Percentiles rank a stretch among this genome's conserved stretches.
phyloP scores from a whole-genome alignment of 2,888 invertebrate genomes.

The Penaeus monodon region DNA sequence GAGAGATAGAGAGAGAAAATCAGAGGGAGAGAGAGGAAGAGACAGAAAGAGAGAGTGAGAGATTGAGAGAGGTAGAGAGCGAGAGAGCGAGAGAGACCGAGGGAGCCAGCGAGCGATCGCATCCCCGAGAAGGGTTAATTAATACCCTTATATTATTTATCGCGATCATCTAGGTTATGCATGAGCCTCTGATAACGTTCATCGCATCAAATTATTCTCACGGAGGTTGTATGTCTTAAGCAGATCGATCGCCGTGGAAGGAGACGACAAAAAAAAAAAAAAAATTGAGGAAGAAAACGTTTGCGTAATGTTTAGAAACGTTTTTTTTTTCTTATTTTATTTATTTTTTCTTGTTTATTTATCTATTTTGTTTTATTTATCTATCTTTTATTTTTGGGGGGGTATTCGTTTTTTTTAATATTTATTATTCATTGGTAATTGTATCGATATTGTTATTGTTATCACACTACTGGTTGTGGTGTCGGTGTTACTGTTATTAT shows the following conservation, averaged over 20 bases:
- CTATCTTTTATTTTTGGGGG: not conserved
- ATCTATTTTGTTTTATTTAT: not conserved
- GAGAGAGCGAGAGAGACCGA: not conserved
- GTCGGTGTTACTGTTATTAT: not conserved
- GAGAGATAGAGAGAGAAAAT: too few relatives aligned
- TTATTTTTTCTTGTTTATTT: not conserved
- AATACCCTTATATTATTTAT: slow-evolving; percentile 29
- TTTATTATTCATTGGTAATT: too few relatives aligned
- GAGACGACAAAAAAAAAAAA: too few relatives aligned
- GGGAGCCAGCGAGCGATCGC: not conserved
- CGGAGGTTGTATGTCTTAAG: not conserved
- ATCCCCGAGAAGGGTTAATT: slow-evolving; percentile 1
- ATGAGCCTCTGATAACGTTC: slow-evolving; percentile 37
- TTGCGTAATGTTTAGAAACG: not conserved
- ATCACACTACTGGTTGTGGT: not conserved
- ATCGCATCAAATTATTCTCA: slow-evolving; percentile 39
- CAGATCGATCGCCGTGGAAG: slow-evolving; percentile 18
- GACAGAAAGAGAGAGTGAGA: not conserved
- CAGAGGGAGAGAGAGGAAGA: too few relatives aligned
- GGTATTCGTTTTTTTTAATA: not conserved
- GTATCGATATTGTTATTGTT: not conserved
- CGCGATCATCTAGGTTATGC: slow-evolving; percentile 34
- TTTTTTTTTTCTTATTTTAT: not conserved
- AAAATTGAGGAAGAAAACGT: not conserved
- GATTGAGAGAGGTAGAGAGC: not conserved